A percentile compares a stretch with the other conserved stretches of the same genome.
Conservation (phyloP, 2,797 vertebrate species). For the Threskiornis aethiopicus region DNA sequence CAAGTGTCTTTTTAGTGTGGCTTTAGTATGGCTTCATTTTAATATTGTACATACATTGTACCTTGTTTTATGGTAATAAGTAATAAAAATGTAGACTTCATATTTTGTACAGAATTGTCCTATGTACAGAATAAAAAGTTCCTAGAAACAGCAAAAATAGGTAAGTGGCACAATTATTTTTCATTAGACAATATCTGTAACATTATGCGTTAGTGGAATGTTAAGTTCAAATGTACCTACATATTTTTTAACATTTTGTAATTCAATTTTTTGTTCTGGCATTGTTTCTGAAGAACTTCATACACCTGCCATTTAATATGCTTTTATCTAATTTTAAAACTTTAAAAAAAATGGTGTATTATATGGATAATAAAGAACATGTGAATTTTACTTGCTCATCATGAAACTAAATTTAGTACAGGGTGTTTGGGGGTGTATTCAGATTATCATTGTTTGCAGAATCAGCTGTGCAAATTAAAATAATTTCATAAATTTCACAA, state of each 20-base stretch:
- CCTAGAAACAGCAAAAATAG: conserved; percentile 89
- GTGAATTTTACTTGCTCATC: conserved; percentile 92
- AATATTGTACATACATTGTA: conserved; percentile 99
- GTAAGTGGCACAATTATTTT: conserved; percentile 89
- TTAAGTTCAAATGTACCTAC: conserved; percentile 80
- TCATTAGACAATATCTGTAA: conserved; percentile 82
- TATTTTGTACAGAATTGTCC: conserved; percentile 99
- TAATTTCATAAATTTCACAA: neutral
- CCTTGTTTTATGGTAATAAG: conserved; percentile 98
- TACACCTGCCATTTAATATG: conserved; percentile 87
- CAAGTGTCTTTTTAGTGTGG: conserved; percentile 96
- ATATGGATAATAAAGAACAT: conserved; percentile 94
- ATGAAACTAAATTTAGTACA: conserved; percentile 73
- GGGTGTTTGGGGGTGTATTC: neutral
- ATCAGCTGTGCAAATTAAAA: neutral
- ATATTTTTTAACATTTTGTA: conserved; percentile 89
- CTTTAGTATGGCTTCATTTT: conserved; percentile 96
- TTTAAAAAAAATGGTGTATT: conserved; percentile 83
- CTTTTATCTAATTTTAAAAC: conserved; percentile 87
- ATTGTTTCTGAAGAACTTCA: conserved; percentile 87
- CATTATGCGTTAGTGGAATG: conserved; percentile 81
- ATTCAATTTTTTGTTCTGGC: conserved; percentile 81
- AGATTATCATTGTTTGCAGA: neutral
- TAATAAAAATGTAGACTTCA: conserved; percentile 93
- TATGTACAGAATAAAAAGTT: conserved; percentile 97